Percentiles rank a stretch among this genome's conserved stretches.
These are phyloP conservation scores for Orthosia incerta DNA, from an alignment of 2,888 invertebrate genomes.

Conservation along the genomic window DNA sequence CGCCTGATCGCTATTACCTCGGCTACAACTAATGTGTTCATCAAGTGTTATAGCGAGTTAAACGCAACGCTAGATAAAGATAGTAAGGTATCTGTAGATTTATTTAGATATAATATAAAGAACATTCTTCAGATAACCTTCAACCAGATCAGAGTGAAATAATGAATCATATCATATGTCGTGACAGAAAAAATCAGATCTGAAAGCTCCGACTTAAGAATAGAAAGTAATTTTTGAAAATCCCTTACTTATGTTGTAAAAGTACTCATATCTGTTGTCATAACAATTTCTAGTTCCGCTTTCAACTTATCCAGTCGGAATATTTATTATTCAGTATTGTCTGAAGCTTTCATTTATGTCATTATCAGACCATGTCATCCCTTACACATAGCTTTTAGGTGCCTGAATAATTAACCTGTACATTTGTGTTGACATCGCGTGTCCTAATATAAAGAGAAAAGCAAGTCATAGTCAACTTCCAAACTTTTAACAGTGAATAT, in stretches of 20 bases:
- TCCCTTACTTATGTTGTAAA: background rate
- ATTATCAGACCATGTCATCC: background rate
- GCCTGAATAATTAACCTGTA: constrained; percentile 21
- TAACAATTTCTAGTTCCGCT: background rate
- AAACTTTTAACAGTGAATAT: constrained; percentile 66
- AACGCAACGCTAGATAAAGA: background rate
- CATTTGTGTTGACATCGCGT: constrained; percentile 38
- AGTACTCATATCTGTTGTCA: background rate
- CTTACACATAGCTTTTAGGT: constrained; percentile 5
- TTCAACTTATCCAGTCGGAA: background rate
- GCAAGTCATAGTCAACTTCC: constrained; percentile 61
- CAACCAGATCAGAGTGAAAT: no score
- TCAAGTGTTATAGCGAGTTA: background rate
- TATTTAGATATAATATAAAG: background rate
- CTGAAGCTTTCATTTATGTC: background rate
- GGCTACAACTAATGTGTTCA: background rate
- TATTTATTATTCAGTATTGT: constrained; percentile 9
- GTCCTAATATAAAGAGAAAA: constrained; percentile 40
- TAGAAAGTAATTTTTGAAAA: no score
- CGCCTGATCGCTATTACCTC: background rate
- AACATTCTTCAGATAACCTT: no score
- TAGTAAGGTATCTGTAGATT: background rate
- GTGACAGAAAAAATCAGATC: background rate
- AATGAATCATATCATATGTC: no score
- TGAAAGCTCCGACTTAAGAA: background rate